These are phyloP conservation scores for Chaetura pelagica DNA, from an alignment of 2,113 vertebrate genomes.

Conservation along the genomic window DNA sequence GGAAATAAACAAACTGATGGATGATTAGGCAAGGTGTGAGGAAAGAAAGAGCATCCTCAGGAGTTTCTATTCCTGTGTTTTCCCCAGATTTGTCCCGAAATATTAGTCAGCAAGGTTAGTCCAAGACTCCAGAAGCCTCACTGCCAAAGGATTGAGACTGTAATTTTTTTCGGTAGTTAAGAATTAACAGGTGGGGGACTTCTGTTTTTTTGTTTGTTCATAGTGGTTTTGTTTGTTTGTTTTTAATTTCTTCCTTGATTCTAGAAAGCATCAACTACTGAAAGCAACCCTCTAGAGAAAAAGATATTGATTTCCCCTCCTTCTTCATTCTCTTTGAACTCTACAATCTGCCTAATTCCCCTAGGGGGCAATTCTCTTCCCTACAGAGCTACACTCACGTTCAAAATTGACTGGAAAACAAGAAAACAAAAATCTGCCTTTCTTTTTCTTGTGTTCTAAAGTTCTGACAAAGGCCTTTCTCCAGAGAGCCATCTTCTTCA, in stretches of 20 bases:
- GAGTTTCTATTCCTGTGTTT: not conserved
- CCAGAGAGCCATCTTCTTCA: conserved; percentile 68
- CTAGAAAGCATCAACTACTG: conserved; percentile 11
- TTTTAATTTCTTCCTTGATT: conserved; percentile 39
- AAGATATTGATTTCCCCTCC: not conserved
- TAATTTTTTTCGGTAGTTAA: not conserved
- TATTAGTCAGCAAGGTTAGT: not conserved
- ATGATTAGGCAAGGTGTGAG: not conserved
- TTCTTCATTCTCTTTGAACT: conserved; percentile 60
- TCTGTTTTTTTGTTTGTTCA: not conserved
- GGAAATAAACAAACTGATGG: not conserved
- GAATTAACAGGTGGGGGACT: not conserved
- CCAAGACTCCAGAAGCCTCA: not conserved
- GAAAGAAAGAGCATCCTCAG: not conserved
- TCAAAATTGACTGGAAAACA: conserved; percentile 71
- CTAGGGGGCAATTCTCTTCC: conserved; percentile 64
- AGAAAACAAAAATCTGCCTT: conserved; percentile 68
- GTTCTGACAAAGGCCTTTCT: conserved; percentile 72
- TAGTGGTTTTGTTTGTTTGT: too few species aligned
- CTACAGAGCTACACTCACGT: conserved; percentile 52
- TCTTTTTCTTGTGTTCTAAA: conserved; percentile 62
- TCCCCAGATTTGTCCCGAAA: not conserved
- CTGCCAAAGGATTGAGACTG: not conserved
- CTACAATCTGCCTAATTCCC: conserved; percentile 52
- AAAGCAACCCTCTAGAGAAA: conserved; percentile 29